A percentile compares a stretch with the other conserved stretches of the same genome.
These are phyloP conservation scores for Cylloceria caligata DNA, from an alignment of 2,888 invertebrate species.

Conservation along the genomic window DNA sequence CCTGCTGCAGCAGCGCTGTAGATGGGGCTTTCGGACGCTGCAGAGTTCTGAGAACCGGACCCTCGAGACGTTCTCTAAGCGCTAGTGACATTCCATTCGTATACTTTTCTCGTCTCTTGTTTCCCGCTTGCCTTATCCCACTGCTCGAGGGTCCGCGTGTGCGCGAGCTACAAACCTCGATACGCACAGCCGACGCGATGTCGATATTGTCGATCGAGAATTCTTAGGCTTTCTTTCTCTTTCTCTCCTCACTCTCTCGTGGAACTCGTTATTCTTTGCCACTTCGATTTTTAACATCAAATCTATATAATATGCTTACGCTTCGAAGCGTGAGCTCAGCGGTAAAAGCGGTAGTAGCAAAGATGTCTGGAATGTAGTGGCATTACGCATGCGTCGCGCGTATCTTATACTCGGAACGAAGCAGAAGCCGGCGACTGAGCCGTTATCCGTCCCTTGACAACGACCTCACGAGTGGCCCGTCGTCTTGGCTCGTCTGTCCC, in stretches of 20 bases:
- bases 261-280: slow-evolving; percentile 18
- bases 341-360: slow-evolving; percentile 72
- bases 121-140: slow-evolving; percentile 73
- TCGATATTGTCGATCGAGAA: slow-evolving; percentile 54
- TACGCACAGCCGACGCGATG: slow-evolving; percentile 43
- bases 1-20: slow-evolving; percentile 15
- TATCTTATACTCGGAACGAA: slow-evolving; percentile 86
- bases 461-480: slow-evolving; percentile 60
- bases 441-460: slow-evolving; percentile 81
- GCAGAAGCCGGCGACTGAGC: slow-evolving; percentile 76
- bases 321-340: slow-evolving; percentile 34
- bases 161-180: slow-evolving; percentile 36
- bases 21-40: slow-evolving; percentile 78
- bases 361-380: slow-evolving; percentile 87
- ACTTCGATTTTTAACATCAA: slow-evolving; percentile 19
- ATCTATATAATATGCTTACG: neutral
- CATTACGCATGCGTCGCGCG: slow-evolving; percentile 87
- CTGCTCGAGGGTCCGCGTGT: slow-evolving; percentile 47
- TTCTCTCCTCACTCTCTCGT: neutral
- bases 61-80: slow-evolving; percentile 80
- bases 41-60: slow-evolving; percentile 85
- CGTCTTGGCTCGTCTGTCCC: slow-evolving; percentile 51
- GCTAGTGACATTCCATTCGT: slow-evolving; percentile 81
- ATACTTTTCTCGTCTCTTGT: slow-evolving; percentile 81
- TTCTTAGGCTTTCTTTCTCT: neutral